Conservation (phyloP, 2,888 invertebrate species). For the Nemurella pictetii region DNA sequence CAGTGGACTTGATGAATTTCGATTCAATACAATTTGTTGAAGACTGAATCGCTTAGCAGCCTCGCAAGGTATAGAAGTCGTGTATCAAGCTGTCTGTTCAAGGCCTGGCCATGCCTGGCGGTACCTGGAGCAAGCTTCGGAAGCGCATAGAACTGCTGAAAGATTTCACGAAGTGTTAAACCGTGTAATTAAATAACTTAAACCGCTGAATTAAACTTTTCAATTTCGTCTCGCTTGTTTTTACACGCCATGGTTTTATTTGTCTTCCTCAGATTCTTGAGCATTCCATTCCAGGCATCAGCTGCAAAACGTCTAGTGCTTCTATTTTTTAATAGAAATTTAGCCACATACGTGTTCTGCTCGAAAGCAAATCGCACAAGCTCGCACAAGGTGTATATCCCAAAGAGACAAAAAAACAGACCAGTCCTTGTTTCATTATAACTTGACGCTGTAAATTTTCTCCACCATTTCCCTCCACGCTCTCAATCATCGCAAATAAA, state of each 20-base stretch:
- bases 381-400: background rate
- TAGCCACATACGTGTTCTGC: background rate
- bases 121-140: background rate
- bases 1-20: slow-evolving; percentile 18
- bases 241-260: background rate
- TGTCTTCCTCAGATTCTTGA: background rate
- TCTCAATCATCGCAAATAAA: background rate
- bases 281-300: background rate
- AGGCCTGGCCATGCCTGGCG: background rate
- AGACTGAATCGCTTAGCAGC: background rate
- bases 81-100: background rate
- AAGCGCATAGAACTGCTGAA: slow-evolving; percentile 5
- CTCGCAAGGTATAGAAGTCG: background rate
- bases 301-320: background rate
- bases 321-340: background rate
- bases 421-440: background rate
- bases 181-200: slow-evolving; percentile 36
- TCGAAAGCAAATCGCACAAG: background rate
- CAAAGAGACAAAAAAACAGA: background rate
- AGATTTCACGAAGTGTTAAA: slow-evolving; percentile 32
- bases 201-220: slow-evolving; percentile 33
- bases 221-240: slow-evolving; percentile 31
- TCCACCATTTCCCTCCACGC: background rate
- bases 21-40: slow-evolving; percentile 11
- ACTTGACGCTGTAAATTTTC: slow-evolving; percentile 1